These are phyloP conservation scores for Planiliza haematocheilus DNA, from an alignment of 2,113 vertebrate genomes.

Conservation along the genomic window DNA sequence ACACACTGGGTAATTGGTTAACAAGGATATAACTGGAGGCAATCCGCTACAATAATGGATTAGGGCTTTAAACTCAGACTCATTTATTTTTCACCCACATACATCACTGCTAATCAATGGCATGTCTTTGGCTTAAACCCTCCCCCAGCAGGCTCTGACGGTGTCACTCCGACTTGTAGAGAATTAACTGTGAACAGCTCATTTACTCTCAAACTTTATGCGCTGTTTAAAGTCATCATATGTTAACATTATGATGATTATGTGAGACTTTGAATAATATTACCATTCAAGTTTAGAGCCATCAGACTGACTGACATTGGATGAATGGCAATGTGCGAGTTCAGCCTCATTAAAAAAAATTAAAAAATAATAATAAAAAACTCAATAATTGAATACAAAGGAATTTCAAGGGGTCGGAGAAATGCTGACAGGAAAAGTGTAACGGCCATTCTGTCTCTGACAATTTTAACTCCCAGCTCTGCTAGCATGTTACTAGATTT, in stretches of 20 bases:
- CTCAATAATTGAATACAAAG: slow-evolving; percentile 75
- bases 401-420: slow-evolving; percentile 52
- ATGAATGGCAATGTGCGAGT: slow-evolving; percentile 63
- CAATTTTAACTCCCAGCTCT: slow-evolving; percentile 70
- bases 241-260: slow-evolving; percentile 71
- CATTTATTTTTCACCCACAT: slow-evolving; percentile 58
- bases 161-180: slow-evolving; percentile 31
- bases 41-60: slow-evolving; percentile 53
- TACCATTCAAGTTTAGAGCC: slow-evolving; percentile 74
- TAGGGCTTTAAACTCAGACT: slow-evolving; percentile 54
- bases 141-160: slow-evolving; percentile 15
- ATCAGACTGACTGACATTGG: slow-evolving; percentile 71
- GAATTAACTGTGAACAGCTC: slow-evolving; percentile 46
- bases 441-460: slow-evolving; percentile 59
- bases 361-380: too few relatives aligned
- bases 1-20: slow-evolving; percentile 46
- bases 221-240: slow-evolving; percentile 71
- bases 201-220: slow-evolving; percentile 62
- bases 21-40: slow-evolving; percentile 43
- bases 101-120: slow-evolving; percentile 63
- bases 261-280: slow-evolving; percentile 69
- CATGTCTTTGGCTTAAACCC: slow-evolving; percentile 27
- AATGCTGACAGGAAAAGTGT: slow-evolving; percentile 51
- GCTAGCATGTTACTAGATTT: slow-evolving; percentile 26
- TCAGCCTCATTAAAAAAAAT: slow-evolving; percentile 65